Evolutionary conservation across 2,888 invertebrate genomes (phyloP).

Genomic region (Papilio gigon): DNA sequence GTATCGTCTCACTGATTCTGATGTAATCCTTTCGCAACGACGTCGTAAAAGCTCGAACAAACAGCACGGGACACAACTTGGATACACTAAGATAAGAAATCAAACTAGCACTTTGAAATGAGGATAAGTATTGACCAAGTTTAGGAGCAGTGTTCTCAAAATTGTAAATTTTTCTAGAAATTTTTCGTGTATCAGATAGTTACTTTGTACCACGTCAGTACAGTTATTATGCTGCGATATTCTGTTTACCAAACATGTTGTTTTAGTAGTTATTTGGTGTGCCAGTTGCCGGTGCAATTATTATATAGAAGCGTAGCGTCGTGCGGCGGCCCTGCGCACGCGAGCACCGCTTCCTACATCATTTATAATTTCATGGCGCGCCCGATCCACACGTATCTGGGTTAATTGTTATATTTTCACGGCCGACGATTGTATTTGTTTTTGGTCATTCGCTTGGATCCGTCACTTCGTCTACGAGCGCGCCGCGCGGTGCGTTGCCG

Average conservation of each 20-base stretch:
- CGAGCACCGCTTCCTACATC: constrained; percentile 73
- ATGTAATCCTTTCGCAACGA: constrained; percentile 2
- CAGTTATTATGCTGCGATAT: background rate
- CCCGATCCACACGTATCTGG: constrained; percentile 59
- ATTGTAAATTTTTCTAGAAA: too few species aligned
- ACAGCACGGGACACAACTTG: background rate
- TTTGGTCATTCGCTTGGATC: constrained; percentile 45
- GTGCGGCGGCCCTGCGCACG: constrained; percentile 51
- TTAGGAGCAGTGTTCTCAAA: too few species aligned
- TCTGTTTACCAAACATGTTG: background rate
- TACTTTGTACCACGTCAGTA: background rate
- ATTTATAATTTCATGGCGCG: constrained; percentile 74
- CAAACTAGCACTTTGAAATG: background rate
- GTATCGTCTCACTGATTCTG: background rate
- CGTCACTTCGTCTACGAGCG: constrained; percentile 26
- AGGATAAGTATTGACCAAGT: too few species aligned
- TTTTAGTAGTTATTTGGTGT: background rate
- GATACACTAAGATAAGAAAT: background rate
- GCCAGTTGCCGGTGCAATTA: background rate
- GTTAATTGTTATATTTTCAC: constrained; percentile 66
- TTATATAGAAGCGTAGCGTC: constrained; percentile 7
- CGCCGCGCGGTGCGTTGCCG: background rate
- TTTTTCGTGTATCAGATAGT: too few species aligned
- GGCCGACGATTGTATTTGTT: constrained; percentile 50
- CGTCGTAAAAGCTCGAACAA: background rate